These are phyloP conservation scores for Ormyrus nitidulus DNA, from an alignment of 2,888 invertebrate species.

Conservation along the genomic window DNA sequence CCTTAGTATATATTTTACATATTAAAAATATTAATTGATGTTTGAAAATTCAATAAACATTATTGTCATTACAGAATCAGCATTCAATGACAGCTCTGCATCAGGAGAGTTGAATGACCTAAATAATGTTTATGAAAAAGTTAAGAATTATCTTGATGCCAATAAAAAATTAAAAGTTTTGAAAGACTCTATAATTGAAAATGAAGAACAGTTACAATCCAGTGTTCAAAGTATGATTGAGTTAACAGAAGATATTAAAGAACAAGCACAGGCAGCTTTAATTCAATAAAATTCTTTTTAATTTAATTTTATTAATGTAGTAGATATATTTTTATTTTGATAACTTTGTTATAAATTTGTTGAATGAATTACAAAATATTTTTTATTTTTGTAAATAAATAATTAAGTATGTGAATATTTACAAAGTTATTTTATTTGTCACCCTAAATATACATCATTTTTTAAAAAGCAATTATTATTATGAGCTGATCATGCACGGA, in stretches of 20 bases:
- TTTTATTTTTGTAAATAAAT: slow-evolving; percentile 26
- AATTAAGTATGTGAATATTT: slow-evolving; percentile 13
- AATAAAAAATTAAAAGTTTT: slow-evolving; percentile 69
- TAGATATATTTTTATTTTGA: slow-evolving; percentile 5
- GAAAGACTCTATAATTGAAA: slow-evolving; percentile 64
- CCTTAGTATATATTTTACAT: not conserved
- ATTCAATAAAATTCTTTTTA: slow-evolving; percentile 58
- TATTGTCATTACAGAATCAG: slow-evolving; percentile 36
- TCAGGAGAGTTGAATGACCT: slow-evolving; percentile 37
- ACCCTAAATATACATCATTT: slow-evolving; percentile 10
- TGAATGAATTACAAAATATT: not conserved
- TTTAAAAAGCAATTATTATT: slow-evolving; percentile 1
- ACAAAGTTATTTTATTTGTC: slow-evolving; percentile 29
- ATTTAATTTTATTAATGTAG: slow-evolving; percentile 22
- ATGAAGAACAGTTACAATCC: slow-evolving; percentile 66
- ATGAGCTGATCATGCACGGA: not conserved
- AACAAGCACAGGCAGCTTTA: slow-evolving; percentile 73
- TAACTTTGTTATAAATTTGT: not conserved
- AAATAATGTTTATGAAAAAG: slow-evolving; percentile 67
- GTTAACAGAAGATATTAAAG: slow-evolving; percentile 72
- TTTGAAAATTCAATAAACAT: not conserved
- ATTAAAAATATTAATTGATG: not conserved
- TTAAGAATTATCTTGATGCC: slow-evolving; percentile 69
- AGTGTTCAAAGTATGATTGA: slow-evolving; percentile 69
- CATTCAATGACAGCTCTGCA: slow-evolving; percentile 36